Percentiles rank a stretch among this genome's conserved stretches.
These are phyloP conservation scores for Tricholauxania praeusta DNA, from an alignment of 2,888 invertebrate genomes.

Conservation along the genomic window DNA sequence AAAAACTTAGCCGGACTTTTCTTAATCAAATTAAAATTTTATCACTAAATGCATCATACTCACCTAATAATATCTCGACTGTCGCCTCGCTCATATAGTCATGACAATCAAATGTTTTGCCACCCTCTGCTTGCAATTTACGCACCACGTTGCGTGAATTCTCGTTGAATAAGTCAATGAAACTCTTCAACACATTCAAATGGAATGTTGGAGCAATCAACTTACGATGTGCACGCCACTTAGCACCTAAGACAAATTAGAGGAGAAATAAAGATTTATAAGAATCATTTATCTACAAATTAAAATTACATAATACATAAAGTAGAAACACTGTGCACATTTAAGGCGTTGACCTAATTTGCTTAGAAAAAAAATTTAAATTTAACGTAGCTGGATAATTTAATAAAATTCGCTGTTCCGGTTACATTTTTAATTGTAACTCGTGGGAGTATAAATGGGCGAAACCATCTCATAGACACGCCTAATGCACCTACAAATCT, in stretches of 20 bases:
- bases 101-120: conserved; percentile 81
- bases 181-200: conserved; percentile 86
- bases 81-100: conserved; percentile 89
- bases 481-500: too few relatives aligned
- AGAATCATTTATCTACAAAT: background rate
- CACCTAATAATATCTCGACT: conserved; percentile 83
- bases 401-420: too few relatives aligned
- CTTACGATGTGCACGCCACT: conserved; percentile 88
- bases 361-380: background rate
- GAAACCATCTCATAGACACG: too few relatives aligned
- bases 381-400: too few relatives aligned
- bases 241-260: conserved; percentile 73
- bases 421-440: too few relatives aligned
- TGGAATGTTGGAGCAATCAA: conserved; percentile 91
- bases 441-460: too few relatives aligned
- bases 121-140: conserved; percentile 77
- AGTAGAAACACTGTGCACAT: background rate
- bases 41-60: conserved; percentile 56
- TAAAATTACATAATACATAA: background rate
- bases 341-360: conserved; percentile 4
- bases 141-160: conserved; percentile 82
- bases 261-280: background rate
- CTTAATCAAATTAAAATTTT: too few relatives aligned
- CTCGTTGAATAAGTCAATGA: conserved; percentile 86
- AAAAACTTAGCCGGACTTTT: too few relatives aligned